These are phyloP conservation scores for Australoheros facetus DNA, from an alignment of 2,797 vertebrate genomes.

Conservation along the genomic window DNA sequence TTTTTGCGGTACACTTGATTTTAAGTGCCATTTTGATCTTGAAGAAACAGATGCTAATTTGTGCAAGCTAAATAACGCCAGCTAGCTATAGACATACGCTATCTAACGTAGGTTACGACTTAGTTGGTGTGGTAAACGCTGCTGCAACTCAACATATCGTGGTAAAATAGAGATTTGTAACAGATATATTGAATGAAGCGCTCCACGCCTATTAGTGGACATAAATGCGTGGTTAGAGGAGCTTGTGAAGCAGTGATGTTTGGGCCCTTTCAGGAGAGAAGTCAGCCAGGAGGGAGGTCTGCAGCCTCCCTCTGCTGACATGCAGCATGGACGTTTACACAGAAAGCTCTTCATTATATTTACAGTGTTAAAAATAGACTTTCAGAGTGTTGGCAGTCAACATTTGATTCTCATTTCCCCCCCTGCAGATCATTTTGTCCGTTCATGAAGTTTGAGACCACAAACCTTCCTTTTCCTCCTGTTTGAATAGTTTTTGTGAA, in stretches of 20 bases:
- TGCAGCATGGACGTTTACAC: not conserved
- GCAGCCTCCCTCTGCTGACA: not conserved
- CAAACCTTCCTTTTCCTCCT: not conserved
- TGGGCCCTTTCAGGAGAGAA: conserved; percentile 23
- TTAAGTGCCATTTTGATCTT: conserved; percentile 8
- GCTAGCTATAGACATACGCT: conserved; percentile 24
- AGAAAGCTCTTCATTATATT: not conserved
- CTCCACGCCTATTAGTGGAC: not conserved
- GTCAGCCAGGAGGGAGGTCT: not conserved
- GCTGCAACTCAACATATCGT: not conserved
- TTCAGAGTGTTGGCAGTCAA: not conserved
- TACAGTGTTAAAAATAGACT: not conserved
- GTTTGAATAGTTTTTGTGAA: not conserved
- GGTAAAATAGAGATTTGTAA: no score
- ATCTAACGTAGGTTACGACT: not conserved
- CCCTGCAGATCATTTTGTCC: not conserved
- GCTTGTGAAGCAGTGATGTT: not conserved
- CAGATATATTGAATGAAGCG: not conserved
- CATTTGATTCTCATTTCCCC: not conserved
- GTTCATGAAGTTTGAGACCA: conserved; percentile 1
- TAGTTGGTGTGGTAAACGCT: not conserved
- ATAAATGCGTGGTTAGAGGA: not conserved
- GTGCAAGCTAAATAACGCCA: conserved; percentile 16
- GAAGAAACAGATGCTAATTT: conserved; percentile 29
- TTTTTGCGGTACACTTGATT: not conserved